These are phyloP conservation scores for Eupithecia vulgata DNA, from an alignment of 2,888 invertebrate genomes.

Conservation along the genomic window DNA sequence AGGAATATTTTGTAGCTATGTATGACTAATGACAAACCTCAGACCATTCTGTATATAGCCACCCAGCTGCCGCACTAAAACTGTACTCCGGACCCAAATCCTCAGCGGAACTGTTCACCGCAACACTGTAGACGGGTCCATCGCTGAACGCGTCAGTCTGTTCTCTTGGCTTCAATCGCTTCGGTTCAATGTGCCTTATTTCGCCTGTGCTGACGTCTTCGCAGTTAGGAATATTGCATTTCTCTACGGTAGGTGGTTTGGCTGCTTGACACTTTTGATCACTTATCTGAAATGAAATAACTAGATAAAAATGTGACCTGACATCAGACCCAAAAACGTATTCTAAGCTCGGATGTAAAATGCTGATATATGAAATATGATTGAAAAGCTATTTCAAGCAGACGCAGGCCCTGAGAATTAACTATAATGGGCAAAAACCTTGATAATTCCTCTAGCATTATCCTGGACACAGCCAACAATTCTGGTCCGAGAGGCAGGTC, in stretches of 20 bases:
- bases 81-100: slow-evolving; percentile 74
- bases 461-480: slow-evolving; percentile 89
- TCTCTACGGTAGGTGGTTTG: slow-evolving; percentile 65
- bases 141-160: slow-evolving; percentile 70
- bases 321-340: not conserved
- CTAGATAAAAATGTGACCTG: not conserved
- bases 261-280: slow-evolving; percentile 70
- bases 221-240: slow-evolving; percentile 70
- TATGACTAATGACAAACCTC: slow-evolving; percentile 62
- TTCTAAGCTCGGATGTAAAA: not conserved
- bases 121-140: slow-evolving; percentile 72
- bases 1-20: not conserved
- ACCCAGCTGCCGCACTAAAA: slow-evolving; percentile 72
- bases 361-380: not conserved
- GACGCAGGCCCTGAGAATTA: not conserved
- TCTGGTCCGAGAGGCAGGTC: slow-evolving; percentile 88
- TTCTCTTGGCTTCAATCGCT: slow-evolving; percentile 57
- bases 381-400: not conserved
- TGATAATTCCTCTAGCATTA: slow-evolving; percentile 74
- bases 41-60: slow-evolving; percentile 85
- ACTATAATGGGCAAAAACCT: slow-evolving; percentile 54
- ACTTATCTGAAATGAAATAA: slow-evolving; percentile 61
- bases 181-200: slow-evolving; percentile 58
- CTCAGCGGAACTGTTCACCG: slow-evolving; percentile 65
- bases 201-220: slow-evolving; percentile 48